Percentiles rank a stretch among this genome's conserved stretches.
Conservation (phyloP, 2,888 invertebrate species). For the Leucoptera coffeella region DNA sequence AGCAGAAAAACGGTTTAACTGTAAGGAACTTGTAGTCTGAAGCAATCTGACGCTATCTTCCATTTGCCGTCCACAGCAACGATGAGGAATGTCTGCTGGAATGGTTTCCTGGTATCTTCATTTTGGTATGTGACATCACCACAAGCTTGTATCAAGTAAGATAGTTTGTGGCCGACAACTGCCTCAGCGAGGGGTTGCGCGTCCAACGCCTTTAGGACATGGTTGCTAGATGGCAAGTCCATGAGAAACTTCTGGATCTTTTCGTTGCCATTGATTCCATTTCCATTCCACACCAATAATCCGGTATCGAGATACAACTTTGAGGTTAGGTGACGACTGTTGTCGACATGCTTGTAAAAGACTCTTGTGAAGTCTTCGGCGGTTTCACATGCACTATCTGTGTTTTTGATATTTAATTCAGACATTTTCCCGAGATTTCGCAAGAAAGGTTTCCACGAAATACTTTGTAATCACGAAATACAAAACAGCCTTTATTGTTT, state of each 20-base stretch:
- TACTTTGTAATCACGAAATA: too few species aligned
- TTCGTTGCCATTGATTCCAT: conserved; percentile 72
- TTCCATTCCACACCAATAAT: conserved; percentile 90
- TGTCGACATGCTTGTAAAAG: conserved; percentile 86
- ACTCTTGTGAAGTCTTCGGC: conserved; percentile 86
- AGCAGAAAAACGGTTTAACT: too few species aligned
- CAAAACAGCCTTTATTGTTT: too few species aligned
- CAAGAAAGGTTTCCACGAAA: too few species aligned
- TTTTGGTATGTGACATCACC: conserved; percentile 73
- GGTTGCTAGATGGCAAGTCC: conserved; percentile 76
- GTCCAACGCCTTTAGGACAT: conserved; percentile 72
- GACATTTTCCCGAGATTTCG: too few species aligned
- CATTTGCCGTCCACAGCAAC: conserved; percentile 86
- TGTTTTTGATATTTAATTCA: conserved; percentile 56
- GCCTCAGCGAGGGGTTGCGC: conserved; percentile 78
- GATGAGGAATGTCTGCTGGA: conserved; percentile 81
- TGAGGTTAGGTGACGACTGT: conserved; percentile 74
- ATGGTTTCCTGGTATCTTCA: conserved; percentile 55
- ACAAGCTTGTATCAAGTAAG: conserved; percentile 76
- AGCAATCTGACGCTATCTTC: conserved; percentile 89
- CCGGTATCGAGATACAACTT: conserved; percentile 80
- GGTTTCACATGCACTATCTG: conserved; percentile 76
- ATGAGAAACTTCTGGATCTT: conserved; percentile 81
- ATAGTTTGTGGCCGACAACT: conserved; percentile 70
- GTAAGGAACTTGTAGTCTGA: conserved; percentile 65